Percentiles rank a stretch among this genome's conserved stretches.
These are phyloP conservation scores for Philypnodon macrostomus DNA, from an alignment of 2,797 vertebrate species.

Conservation along the genomic window DNA sequence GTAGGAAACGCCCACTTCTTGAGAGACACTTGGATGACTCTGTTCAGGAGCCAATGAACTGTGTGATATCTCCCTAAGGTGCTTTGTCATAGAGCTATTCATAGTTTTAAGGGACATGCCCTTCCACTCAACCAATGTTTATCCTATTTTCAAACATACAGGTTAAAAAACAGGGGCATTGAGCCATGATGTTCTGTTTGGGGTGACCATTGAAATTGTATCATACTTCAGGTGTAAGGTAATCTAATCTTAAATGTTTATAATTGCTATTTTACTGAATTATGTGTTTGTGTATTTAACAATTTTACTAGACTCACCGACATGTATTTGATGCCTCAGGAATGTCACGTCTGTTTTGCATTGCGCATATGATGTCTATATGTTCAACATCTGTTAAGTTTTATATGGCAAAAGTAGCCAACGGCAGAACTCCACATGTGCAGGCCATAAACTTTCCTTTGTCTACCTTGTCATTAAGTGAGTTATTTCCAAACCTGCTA, in stretches of 20 bases:
- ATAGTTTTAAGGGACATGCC: slow-evolving; percentile 69
- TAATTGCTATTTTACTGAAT: no score
- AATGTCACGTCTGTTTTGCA: slow-evolving; percentile 22
- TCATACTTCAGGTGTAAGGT: no score
- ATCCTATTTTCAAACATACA: slow-evolving; percentile 35
- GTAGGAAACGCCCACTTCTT: slow-evolving; percentile 56
- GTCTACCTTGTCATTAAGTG: slow-evolving; percentile 36
- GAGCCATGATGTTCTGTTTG: slow-evolving; percentile 49
- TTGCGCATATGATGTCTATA: slow-evolving; percentile 18
- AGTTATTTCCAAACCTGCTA: slow-evolving; percentile 34
- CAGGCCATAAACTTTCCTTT: slow-evolving; percentile 28
- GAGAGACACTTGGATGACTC: slow-evolving; percentile 58
- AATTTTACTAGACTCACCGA: not conserved
- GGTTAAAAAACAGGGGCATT: slow-evolving; percentile 17
- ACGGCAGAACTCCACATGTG: slow-evolving; percentile 38
- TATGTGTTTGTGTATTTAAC: no score
- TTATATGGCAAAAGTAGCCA: slow-evolving; percentile 36
- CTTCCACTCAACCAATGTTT: slow-evolving; percentile 42
- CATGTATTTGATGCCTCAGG: not conserved
- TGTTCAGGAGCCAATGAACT: slow-evolving; percentile 61
- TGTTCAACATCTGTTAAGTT: slow-evolving; percentile 39
- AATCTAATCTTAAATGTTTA: no score
- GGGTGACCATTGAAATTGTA: no score
- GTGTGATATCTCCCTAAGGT: slow-evolving; percentile 68
- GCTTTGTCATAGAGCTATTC: slow-evolving; percentile 67